Evolutionary conservation across 2,888 invertebrate species (phyloP).

Genomic region (Erebia ligea): DNA sequence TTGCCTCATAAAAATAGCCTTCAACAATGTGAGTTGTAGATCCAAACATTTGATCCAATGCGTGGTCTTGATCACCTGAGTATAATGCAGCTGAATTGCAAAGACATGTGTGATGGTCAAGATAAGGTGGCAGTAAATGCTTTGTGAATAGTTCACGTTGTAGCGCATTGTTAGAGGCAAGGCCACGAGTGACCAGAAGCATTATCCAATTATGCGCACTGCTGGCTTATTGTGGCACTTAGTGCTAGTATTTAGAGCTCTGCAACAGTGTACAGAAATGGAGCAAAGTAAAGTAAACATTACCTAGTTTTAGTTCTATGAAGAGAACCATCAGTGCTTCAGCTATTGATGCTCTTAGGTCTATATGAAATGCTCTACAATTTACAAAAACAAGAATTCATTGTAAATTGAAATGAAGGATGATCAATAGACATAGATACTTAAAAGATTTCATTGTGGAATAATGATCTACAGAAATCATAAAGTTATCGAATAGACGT

Average conservation of each 20-base stretch:
- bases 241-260: constrained; percentile 11
- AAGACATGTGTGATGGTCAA: constrained; percentile 35
- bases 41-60: constrained; percentile 16
- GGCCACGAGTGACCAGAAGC: constrained; percentile 70
- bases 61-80: constrained; percentile 13
- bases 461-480: too few relatives aligned
- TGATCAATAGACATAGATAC: background rate
- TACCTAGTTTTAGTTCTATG: constrained; percentile 20
- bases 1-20: constrained; percentile 9
- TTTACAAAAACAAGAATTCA: background rate
- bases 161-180: constrained; percentile 57
- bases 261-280: background rate
- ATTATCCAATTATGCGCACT: constrained; percentile 74
- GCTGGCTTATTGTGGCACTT: constrained; percentile 63
- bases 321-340: constrained; percentile 12
- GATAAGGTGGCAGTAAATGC: constrained; percentile 34
- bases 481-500: too few relatives aligned
- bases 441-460: background rate
- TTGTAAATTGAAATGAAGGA: background rate
- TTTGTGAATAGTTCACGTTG: constrained; percentile 42
- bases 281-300: constrained; percentile 33
- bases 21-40: constrained; percentile 7
- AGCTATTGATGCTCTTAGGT: constrained; percentile 17
- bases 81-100: constrained; percentile 22
- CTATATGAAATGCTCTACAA: background rate